Percentiles rank a stretch among this genome's conserved stretches.
Evolutionary conservation across 37 sponge, comb jelly and placozoan genomes (phyloP).

Genomic region (Amphimedon queenslandica): DNA sequence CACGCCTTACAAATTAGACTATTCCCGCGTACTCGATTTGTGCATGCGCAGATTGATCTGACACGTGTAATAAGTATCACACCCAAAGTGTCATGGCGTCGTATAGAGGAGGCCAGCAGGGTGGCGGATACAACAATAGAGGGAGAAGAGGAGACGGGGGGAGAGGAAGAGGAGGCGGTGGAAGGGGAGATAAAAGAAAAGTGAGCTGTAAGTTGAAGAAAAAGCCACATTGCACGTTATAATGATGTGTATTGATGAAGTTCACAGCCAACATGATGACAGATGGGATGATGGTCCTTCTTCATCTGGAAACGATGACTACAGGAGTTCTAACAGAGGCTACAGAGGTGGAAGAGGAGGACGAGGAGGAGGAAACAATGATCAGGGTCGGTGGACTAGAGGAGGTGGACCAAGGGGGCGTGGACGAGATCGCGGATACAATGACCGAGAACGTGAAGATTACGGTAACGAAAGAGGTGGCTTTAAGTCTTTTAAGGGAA

Average conservation of each 20-base stretch:
- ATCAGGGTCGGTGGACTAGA: not conserved
- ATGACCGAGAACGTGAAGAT: not conserved
- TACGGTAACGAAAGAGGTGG: not conserved
- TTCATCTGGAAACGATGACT: not conserved
- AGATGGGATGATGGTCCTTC: not conserved
- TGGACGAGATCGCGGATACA: not conserved
- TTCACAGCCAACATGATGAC: not conserved
- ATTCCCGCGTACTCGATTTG: too few relatives aligned
- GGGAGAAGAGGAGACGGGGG: constrained; percentile 6
- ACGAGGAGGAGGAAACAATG: constrained; percentile 2
- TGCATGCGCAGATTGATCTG: constrained; percentile 4
- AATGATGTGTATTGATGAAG: not conserved
- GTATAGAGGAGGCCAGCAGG: not conserved
- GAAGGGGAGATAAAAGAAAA: constrained; percentile 3
- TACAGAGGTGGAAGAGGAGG: not conserved
- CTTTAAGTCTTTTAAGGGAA: not conserved
- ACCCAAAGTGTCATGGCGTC: too few relatives aligned
- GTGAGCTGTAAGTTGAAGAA: constrained; percentile 8
- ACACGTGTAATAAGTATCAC: too few relatives aligned
- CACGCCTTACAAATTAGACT: too few relatives aligned
- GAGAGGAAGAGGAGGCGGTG: constrained; percentile 7
- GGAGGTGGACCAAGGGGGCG: not conserved
- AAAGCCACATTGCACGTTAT: not conserved
- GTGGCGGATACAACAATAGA: not conserved
- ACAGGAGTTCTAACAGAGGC: too few relatives aligned